Evolutionary conservation across 2,888 invertebrate species (phyloP), one percentile per base, ranked within the genome.

Genomic region (Dinocampus coccinellae): DNA sequence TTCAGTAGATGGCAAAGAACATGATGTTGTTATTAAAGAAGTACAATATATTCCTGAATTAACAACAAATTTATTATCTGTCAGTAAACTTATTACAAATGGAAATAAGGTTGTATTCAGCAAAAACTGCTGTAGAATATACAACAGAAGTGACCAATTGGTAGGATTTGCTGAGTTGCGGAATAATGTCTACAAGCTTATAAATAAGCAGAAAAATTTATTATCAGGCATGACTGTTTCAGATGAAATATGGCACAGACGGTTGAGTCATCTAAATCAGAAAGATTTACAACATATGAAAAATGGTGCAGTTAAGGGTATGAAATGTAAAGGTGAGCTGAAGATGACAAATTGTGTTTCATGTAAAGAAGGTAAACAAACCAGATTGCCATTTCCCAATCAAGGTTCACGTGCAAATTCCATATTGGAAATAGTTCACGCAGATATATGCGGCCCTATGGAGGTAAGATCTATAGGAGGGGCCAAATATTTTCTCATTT

Each of bases 31-130:
- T 68, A 29, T 81, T 7, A 26, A 70, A 39, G 71, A 81, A 69
- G 76, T 66, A 4, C 57, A 69, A 6, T 79, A 74, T 77, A 74
- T 78, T 22, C 77, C 78, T 53, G 69, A 76, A 47, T 47, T 80
- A 52, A 72, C 76, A 26, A 81, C 79, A 22, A 79, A 80, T 72
- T 70, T 79, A 20, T 73, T 79, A 69, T 81, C 77, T 20, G 79
- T 79, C 34, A 76, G 76, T 66, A 63, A 79, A 70, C 66, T 81
- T 42, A 73, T 80, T 24, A 78, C 76, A 72, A 78, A 77, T 33
- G 77, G 75, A 26, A 79, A 79, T 68, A 62, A 47, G 20, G 77
- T 78, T n/a, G 52, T 62, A 3, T 79, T 80, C 73, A 62, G 61
- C 61, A 64, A 57, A 65, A 64, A 72, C 16, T 70, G 75, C 20